Evolutionary conservation across 1,140 invertebrate genomes (phyloP).

Genomic region (Leptinotarsa texana): DNA sequence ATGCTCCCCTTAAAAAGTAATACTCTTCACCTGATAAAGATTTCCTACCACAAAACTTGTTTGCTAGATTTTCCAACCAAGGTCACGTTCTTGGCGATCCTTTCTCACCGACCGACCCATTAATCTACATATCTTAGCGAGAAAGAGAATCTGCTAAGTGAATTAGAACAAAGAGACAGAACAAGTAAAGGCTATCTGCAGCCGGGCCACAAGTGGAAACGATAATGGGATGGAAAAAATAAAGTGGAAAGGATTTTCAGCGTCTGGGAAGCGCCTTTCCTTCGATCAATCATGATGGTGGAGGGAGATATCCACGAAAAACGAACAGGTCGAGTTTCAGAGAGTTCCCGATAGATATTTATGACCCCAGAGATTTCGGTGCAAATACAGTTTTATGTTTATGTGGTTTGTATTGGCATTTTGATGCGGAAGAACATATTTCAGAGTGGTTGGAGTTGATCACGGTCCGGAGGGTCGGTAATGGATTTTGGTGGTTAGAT

Average conservation of each 20-base stretch:
- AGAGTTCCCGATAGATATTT: slow-evolving; percentile 22
- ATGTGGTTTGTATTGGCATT: slow-evolving; percentile 10
- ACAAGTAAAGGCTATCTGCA: not conserved
- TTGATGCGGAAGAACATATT: not conserved
- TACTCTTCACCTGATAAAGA: too few relatives aligned
- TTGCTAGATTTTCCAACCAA: not conserved
- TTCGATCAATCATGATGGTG: slow-evolving; percentile 21
- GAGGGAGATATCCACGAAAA: slow-evolving; percentile 11
- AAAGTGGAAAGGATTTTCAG: slow-evolving; percentile 11
- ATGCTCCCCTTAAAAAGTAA: too few relatives aligned
- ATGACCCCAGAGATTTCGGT: slow-evolving; percentile 13
- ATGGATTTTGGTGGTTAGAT: not conserved
- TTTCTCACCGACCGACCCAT: not conserved
- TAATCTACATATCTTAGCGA: not conserved
- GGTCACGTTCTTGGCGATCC: not conserved
- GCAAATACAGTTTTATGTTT: slow-evolving; percentile 4
- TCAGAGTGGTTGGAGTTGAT: not conserved
- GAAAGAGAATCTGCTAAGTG: not conserved
- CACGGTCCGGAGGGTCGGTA: not conserved
- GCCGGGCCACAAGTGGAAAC: not conserved
- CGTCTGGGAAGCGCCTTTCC: slow-evolving; percentile 12
- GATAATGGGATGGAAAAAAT: slow-evolving; percentile 16
- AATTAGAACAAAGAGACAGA: slow-evolving; percentile 1
- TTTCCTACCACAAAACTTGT: too few relatives aligned
- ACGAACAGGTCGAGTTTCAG: slow-evolving; percentile 19